Conservation (phyloP, 2,113 vertebrate genomes). For the Reinhardtius hippoglossoides region DNA sequence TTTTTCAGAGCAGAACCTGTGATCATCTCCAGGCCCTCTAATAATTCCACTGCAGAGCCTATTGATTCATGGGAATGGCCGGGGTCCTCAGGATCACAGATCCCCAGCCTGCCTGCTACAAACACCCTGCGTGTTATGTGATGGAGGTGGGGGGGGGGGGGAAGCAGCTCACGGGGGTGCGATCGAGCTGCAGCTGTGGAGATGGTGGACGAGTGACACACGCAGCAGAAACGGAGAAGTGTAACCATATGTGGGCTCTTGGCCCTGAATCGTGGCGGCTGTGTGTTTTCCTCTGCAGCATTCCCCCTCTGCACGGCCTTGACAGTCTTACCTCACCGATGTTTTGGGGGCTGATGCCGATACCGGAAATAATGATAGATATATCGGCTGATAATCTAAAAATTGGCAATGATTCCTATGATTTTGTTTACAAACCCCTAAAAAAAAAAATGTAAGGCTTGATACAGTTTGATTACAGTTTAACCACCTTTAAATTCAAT, state of each 20-base stretch:
- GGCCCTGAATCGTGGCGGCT: not conserved
- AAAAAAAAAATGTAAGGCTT: too few relatives aligned
- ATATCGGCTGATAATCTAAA: too few relatives aligned
- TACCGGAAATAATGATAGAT: too few relatives aligned
- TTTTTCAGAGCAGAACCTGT: constrained; percentile 57
- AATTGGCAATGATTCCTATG: too few relatives aligned
- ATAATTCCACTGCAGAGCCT: constrained; percentile 59
- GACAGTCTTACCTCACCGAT: not conserved
- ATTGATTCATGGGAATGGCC: constrained; percentile 67
- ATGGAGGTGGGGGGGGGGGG: constrained; percentile 23
- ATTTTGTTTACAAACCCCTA: too few relatives aligned
- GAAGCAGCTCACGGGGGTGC: constrained; percentile 16
- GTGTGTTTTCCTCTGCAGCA: not conserved
- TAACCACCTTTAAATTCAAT: too few relatives aligned
- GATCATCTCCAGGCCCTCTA: constrained; percentile 61
- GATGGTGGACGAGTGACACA: not conserved
- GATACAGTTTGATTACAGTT: too few relatives aligned
- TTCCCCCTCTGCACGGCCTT: not conserved
- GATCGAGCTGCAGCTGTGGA: not conserved
- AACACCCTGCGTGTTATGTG: constrained; percentile 43
- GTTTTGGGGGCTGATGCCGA: too few relatives aligned
- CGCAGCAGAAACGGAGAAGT: constrained; percentile 6
- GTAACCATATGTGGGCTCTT: not conserved
- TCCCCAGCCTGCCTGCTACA: constrained; percentile 19
- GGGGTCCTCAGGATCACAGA: constrained; percentile 26